Percentiles rank a stretch among this genome's conserved stretches.
phyloP scores from a whole-genome alignment of 2,113 vertebrate genomes.

The Herpetotheres cachinnans region DNA sequence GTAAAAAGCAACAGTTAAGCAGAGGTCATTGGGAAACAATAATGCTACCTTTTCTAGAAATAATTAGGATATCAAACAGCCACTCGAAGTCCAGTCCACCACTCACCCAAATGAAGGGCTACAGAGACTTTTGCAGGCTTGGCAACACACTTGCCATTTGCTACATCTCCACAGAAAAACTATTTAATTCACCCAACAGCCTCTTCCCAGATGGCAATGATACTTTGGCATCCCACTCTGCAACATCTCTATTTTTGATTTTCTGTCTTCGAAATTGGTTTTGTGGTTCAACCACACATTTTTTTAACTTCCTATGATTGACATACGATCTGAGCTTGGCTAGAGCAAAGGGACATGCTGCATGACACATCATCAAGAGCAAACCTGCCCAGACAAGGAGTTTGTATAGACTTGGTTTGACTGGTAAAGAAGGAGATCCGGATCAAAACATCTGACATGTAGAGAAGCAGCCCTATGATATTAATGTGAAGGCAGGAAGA shows the following conservation, averaged over 20 bases:
- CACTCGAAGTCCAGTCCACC: neutral
- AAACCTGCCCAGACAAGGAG: conserved; percentile 26
- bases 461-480: neutral
- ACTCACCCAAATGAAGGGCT: neutral
- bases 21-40: neutral
- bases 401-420: conserved; percentile 26
- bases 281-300: conserved; percentile 63
- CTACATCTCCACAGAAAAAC: conserved; percentile 19
- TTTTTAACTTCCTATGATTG: conserved; percentile 59
- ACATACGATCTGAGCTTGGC: conserved; percentile 45
- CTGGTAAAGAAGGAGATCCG: conserved; percentile 14
- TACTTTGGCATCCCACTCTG: conserved; percentile 54
- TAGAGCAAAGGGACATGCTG: conserved; percentile 24
- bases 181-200: conserved; percentile 34
- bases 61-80: neutral
- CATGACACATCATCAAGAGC: conserved; percentile 50
- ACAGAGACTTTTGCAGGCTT: neutral
- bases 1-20: neutral
- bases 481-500: neutral
- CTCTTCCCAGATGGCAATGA: conserved; percentile 64
- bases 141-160: neutral
- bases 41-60: conserved; percentile 17
- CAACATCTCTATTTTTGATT: conserved; percentile 71
- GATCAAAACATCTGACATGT: neutral
- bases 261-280: conserved; percentile 64